Base-by-base conservation (phyloP, 2,888 invertebrate genomes). In the Tinea semifulvella region DNA sequence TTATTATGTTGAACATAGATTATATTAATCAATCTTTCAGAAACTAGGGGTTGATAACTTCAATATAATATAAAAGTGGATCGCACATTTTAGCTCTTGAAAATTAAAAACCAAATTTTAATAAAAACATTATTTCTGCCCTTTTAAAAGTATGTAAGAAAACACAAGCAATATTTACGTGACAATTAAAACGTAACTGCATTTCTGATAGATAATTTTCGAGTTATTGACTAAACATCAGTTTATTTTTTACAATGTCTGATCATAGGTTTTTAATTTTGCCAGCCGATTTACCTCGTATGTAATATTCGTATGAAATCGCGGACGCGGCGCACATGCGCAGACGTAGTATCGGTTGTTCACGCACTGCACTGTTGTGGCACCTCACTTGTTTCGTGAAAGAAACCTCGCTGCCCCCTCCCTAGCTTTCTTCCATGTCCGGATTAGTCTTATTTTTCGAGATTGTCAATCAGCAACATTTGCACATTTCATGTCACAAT, bases 351-450 rank as follows among this genome's bases (percentile, higher is more conserved):
- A 57, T 51, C 55, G 47, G 46, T 46, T 55, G 56, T 57, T 53
- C 56, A 55, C 54, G 54, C 54, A 63, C 63, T 61, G 58, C 51
- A 52, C 46, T 43, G 22, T 14, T 22, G 18, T 38, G 38, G 22
- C 40, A 40, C 20, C 22, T 22, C 20, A 11, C 40, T 20, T 22
- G 40, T 22, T 13, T 22, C 40, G 40, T 53, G 57, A 54, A 53
- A 52, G 53, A 52, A 52, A 53, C 52, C 43, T 49, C 50, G 51
- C 48, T 45, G 60, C 61, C 61, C 59, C 56, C 58, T 54, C 49
- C 43, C 47, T 48, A 48, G 49, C 54, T 52, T 50, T 52, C 53
- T 52, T 51, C 47, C 47, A 47, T 14, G 40, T 22, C 20, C 40
- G 40, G 48, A 48, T 54, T 55, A 49, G 43, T 46, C 46, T 31